A percentile compares a stretch with the other conserved stretches of the same genome.
These are phyloP conservation scores for Aphelinus atriplicis DNA, from an alignment of 1,140 invertebrate genomes.

Conservation along the genomic window DNA sequence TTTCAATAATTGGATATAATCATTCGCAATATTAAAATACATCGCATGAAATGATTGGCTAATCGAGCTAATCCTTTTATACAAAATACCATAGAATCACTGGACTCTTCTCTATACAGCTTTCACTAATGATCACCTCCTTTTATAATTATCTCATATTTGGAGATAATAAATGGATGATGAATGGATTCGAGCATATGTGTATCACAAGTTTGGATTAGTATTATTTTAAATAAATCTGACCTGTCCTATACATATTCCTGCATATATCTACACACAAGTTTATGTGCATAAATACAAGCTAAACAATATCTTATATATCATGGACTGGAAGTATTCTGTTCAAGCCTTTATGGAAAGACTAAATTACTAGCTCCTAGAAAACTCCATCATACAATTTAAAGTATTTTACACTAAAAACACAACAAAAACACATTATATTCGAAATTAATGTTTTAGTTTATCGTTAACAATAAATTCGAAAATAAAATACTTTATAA, in stretches of 20 bases:
- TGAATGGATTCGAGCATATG: constrained; percentile 47
- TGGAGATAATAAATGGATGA: constrained; percentile 41
- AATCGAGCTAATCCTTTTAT: constrained; percentile 44
- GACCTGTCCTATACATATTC: constrained; percentile 27
- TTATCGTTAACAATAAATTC: constrained; percentile 7
- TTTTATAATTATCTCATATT: constrained; percentile 45
- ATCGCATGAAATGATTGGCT: constrained; percentile 6
- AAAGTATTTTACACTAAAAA: constrained; percentile 28
- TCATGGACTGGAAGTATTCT: constrained; percentile 35
- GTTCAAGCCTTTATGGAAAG: constrained; percentile 24
- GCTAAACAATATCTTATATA: constrained; percentile 11
- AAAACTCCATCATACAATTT: constrained; percentile 19
- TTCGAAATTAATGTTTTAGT: constrained; percentile 23
- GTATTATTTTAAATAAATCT: constrained; percentile 45
- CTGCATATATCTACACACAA: constrained; percentile 3
- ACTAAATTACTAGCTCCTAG: constrained; percentile 12
- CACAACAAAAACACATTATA: constrained; percentile 27
- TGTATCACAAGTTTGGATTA: constrained; percentile 52
- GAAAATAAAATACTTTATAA: constrained; percentile 16
- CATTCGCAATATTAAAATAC: constrained; percentile 20
- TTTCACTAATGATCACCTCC: constrained; percentile 31
- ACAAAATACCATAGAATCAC: constrained; percentile 49
- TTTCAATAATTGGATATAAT: constrained; percentile 36
- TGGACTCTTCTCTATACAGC: constrained; percentile 41
- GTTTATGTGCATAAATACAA: constrained; percentile 18